Base-by-base conservation (phyloP, 1,140 invertebrate species). In the Zaprionus lachaisei region DNA sequence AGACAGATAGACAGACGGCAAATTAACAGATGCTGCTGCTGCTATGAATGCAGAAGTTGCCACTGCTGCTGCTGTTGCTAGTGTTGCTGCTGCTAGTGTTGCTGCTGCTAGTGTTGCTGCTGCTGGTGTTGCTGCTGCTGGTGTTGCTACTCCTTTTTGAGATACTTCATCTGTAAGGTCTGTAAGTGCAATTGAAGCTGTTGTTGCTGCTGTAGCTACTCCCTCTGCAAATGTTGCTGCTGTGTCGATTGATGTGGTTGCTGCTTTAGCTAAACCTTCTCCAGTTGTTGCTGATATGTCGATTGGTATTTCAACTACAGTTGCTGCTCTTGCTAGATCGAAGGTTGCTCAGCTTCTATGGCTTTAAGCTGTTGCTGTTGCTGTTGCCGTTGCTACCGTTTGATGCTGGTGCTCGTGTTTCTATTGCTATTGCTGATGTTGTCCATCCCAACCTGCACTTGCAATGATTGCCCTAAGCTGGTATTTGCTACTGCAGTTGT, bases 11-110 rank as follows among this genome's bases (percentile, higher is more conserved):
- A 57, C 22, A 56, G 56, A 57, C 82, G 71, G 74, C 78, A 87
- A 87, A 87, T 87, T 87, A 87, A 84, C 83, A 87, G 83, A 77
- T 80, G 83, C 69, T 81, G 61, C 65, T 74, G 20, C 15, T 38
- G 38, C 68, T 31, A 11, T 7, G 24, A 7, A 9, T 51, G 51
- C 1, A 34, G 26, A 12, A 60, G 15, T 24, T 41, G 11, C n/a
- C 31, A 24, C 1, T 55, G 20, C 41, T 44, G 11, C 9, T 2
- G 14, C 17, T 44, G 20, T 34, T 41, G 12, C 14, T 14, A 1
- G 20, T 9, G 17, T 26, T 55, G n/a, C 20, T 66, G 9, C 37
- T 44, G 5, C n/a, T n/a, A n/a, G n/a, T n/a, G n/a, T n/a, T n/a
- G n/a, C 37, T 44, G 20, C 47, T 41, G 12, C 14, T 14, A 1